Evolutionary conservation across 2,113 vertebrate species (phyloP), one percentile per base, ranked within the genome.

Genomic region (Pedetes capensis): DNA sequence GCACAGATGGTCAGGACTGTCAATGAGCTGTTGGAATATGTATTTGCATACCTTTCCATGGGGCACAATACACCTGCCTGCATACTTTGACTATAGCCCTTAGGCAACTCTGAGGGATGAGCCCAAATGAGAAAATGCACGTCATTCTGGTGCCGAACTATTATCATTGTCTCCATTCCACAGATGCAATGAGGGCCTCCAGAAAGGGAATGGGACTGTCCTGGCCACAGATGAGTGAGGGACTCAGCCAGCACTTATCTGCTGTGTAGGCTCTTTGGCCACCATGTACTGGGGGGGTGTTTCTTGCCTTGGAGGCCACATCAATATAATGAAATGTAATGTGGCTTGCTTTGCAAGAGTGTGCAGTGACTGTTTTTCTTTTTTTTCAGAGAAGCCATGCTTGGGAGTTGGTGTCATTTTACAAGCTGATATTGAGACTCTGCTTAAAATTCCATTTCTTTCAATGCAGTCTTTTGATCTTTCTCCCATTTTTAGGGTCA

Each of bases 371-470:
- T 64, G 4, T 64, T 61, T 64, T 84, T 92, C 84, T 64, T 3
- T 64, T 61, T 64, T 84, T 92, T 66, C 68, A 94, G 42, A 87
- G 2, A 78, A 44, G 87, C 51, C 61, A 8, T 59, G 53, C 81
- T 92, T 17, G 11, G 44, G 72, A 76, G 34, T 63, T n/a, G 72
- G 59, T 3, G 0, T 51, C 76, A 2, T 71, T 51, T 61, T 95
- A 57, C 53, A 90, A 53, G 66, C 85, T n/a, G 53, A 47, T 44
- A 47, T 17, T 1, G 42, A 69, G 91, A 76, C 81, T 68, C 68
- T 93, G 71, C 66, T 97, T 91, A 96, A 81, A 93, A 91, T 91
- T 88, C 72, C 11, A 1, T 72, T 74, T 53, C 47, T 97, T 87
- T n/a, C 32, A 51, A 0, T 34, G n/a, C 53, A 55, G 34, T 34